These are phyloP conservation scores for Drosophila yakuba DNA, from an alignment of 1,140 invertebrate genomes.

Conservation along the genomic window DNA sequence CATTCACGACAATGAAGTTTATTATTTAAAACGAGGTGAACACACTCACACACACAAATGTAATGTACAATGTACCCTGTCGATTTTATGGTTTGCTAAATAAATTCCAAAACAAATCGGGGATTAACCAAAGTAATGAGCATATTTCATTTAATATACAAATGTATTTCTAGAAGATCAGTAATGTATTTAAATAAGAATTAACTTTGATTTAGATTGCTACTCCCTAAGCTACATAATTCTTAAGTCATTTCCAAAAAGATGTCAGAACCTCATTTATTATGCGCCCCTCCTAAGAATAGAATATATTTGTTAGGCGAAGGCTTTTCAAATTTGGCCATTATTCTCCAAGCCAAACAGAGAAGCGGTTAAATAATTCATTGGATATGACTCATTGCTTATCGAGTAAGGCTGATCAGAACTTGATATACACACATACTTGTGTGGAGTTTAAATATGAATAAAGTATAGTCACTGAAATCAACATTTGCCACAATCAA, in stretches of 20 bases:
- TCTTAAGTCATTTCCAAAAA: background rate
- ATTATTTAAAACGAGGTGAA: conserved; percentile 36
- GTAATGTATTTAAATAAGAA: background rate
- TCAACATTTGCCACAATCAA: background rate
- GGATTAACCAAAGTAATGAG: background rate
- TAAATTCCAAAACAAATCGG: conserved; percentile 63
- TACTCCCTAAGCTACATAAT: background rate
- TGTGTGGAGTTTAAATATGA: background rate
- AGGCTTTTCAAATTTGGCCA: background rate
- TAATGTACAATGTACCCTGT: conserved; percentile 69
- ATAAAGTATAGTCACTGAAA: background rate
- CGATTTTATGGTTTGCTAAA: conserved; percentile 76
- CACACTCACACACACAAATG: conserved; percentile 49
- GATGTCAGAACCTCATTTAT: background rate
- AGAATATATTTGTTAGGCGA: background rate
- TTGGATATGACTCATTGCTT: background rate
- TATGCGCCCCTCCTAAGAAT: background rate
- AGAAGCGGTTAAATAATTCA: background rate
- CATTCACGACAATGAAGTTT: conserved; percentile 38
- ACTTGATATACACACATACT: background rate
- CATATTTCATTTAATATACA: background rate
- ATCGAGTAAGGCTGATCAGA: background rate
- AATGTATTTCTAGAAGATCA: background rate
- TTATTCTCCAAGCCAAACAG: background rate
- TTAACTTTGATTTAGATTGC: background rate